Evolutionary conservation across 2,888 invertebrate genomes (phyloP).

Genomic region (Paralinhomoeus sp.): DNA sequence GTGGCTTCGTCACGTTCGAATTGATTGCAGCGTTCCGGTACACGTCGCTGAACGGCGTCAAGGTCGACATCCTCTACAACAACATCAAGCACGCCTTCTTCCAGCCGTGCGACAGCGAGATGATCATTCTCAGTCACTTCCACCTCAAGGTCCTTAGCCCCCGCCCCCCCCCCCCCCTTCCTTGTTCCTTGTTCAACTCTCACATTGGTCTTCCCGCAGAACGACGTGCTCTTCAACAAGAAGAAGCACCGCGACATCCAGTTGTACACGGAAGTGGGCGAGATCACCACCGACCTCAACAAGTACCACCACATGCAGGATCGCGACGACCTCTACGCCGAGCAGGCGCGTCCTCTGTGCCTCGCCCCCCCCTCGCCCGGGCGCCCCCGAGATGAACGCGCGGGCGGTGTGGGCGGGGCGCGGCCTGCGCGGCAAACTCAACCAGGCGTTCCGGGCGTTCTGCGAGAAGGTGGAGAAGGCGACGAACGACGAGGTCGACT

Average conservation of each 20-base stretch:
- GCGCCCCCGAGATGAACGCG: too few species aligned
- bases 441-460: constrained; percentile 91
- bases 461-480: constrained; percentile 83
- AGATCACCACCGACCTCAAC: constrained; percentile 94
- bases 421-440: constrained; percentile 80
- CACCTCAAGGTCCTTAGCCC: constrained; percentile 49
- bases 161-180: not conserved
- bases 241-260: constrained; percentile 97
- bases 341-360: constrained; percentile 41
- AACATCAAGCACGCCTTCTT: constrained; percentile 98
- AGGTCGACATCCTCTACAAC: constrained; percentile 95
- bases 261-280: constrained; percentile 98
- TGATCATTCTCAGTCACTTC: constrained; percentile 96
- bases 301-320: constrained; percentile 99
- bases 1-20: too few species aligned
- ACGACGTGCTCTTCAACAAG: constrained; percentile 97
- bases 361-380: not conserved
- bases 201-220: constrained; percentile 31
- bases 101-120: constrained; percentile 71
- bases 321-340: constrained; percentile 88
- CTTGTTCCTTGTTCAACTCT: not conserved
- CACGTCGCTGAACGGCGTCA: constrained; percentile 95
- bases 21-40: constrained; percentile 41
- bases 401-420: constrained; percentile 46
- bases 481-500: constrained; percentile 78